phyloP scores from a whole-genome alignment of 1,140 invertebrate genomes.

The Colletes gigas region DNA sequence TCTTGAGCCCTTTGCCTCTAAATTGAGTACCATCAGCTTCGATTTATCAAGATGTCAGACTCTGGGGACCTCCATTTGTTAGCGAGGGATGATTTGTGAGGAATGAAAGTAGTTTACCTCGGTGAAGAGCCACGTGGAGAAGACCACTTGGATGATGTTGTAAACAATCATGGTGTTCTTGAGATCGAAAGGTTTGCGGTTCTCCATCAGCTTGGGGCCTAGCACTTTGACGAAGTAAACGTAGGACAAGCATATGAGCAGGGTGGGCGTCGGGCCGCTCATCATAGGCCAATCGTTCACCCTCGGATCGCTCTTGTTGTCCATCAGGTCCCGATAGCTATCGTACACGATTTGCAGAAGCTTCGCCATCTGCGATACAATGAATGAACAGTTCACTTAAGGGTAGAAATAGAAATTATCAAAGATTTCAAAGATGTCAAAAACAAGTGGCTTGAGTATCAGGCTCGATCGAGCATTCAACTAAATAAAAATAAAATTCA shows the following conservation, averaged over 20 bases:
- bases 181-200: constrained; percentile 92
- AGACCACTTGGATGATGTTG: constrained; percentile 92
- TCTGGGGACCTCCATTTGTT: no score
- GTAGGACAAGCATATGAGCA: constrained; percentile 88
- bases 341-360: constrained; percentile 79
- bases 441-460: no score
- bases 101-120: constrained; percentile 83
- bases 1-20: no score
- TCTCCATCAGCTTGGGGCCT: constrained; percentile 94
- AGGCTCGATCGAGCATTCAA: no score
- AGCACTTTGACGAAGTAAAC: constrained; percentile 90
- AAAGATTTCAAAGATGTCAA: no score
- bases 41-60: no score
- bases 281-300: constrained; percentile 92
- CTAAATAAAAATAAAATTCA: no score
- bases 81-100: no score
- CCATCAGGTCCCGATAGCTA: constrained; percentile 86
- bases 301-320: constrained; percentile 89
- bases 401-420: no score
- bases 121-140: constrained; percentile 91
- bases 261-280: constrained; percentile 90
- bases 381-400: not conserved
- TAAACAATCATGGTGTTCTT: constrained; percentile 90
- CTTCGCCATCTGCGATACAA: constrained; percentile 79
- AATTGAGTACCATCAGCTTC: no score